Evolutionary conservation across 2,113 vertebrate species (phyloP), one percentile per base, ranked within the genome.

Genomic region (Morone saxatilis): DNA sequence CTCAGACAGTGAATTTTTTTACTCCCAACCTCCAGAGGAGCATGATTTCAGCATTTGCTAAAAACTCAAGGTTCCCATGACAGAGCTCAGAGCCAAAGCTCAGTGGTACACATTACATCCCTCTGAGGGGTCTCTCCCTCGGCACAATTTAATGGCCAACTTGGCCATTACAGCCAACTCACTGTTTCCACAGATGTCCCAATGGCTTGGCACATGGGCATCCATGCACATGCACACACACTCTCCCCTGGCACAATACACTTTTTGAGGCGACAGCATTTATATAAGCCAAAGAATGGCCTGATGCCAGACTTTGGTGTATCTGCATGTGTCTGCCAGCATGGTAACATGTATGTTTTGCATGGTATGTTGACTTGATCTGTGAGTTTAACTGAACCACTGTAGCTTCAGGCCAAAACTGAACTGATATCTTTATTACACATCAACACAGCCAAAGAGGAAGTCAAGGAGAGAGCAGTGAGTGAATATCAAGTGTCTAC

Each of bases 111-210:
- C 85, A 90, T 91, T 93, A 90, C 88, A 82, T 78, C 86, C 84
- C 90, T 89, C 69, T 41, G 65, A 85, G 88, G 84, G 71, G 65
- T 77, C 81, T 82, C 53, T 83, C 91, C 89, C 78, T 56, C 25
- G 87, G 87, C 83, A 71, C 83, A 50, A 83, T 86, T 89, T 86
- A 79, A 86, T 78, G 83, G 88, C 92, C 90, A 91, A 94, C 87
- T 88, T 91, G 88, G 90, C 87, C 45, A 82, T 82, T 73, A 79
- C 66, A 66, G 84, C 75, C 71, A 71, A 80, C 69, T 88, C 80
- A 47, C 76, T 78, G 87, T 85, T 84, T 84, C 77, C 86, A 76
- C 92, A 94, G 91, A 93, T 92, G 92, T 91, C 91, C 89, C 79
- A 65, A 71, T 76, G 71, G 68, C 80, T 82, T 83, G 71, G 75